These are phyloP conservation scores for Melinaea marsaeus DNA, from an alignment of 2,888 invertebrate genomes.

Conservation along the genomic window DNA sequence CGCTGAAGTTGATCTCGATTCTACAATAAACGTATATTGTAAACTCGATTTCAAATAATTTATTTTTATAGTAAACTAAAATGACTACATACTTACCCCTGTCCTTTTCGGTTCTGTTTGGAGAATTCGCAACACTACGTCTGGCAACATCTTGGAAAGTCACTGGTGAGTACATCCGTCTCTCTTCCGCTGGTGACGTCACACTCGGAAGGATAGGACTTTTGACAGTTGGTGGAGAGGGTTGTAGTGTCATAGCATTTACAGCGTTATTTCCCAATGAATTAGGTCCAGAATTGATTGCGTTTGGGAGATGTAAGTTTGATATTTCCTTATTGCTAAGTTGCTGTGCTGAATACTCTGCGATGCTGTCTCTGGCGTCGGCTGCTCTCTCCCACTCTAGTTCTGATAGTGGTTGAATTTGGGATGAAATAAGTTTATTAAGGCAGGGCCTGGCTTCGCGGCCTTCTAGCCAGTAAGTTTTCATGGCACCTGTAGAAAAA, in stretches of 20 bases:
- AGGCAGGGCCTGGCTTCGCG: slow-evolving; percentile 81
- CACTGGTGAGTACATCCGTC: slow-evolving; percentile 88
- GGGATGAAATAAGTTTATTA: slow-evolving; percentile 63
- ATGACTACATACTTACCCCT: slow-evolving; percentile 41
- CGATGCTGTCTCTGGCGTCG: slow-evolving; percentile 67
- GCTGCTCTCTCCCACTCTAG: slow-evolving; percentile 71
- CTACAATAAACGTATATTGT: slow-evolving; percentile 47
- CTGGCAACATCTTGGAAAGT: slow-evolving; percentile 90
- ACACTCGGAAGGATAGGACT: slow-evolving; percentile 44
- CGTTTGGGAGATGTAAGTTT: slow-evolving; percentile 44
- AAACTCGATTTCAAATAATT: background rate
- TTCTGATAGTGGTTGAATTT: slow-evolving; percentile 62
- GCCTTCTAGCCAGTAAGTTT: slow-evolving; percentile 91
- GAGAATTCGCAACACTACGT: slow-evolving; percentile 87
- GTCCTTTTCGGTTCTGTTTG: slow-evolving; percentile 70
- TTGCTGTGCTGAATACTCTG: slow-evolving; percentile 64
- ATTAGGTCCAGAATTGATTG: slow-evolving; percentile 47
- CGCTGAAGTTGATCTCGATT: slow-evolving; percentile 84
- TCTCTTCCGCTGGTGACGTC: slow-evolving; percentile 78
- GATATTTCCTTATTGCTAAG: slow-evolving; percentile 47
- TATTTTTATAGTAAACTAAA: background rate
- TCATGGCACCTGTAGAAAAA: slow-evolving; percentile 82
- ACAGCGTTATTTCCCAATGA: slow-evolving; percentile 44
- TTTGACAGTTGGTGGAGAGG: slow-evolving; percentile 39
- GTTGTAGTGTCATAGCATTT: slow-evolving; percentile 39